Evolutionary conservation across 2,113 vertebrate genomes (phyloP).

Genomic region (Callocephalon fimbriatum): DNA sequence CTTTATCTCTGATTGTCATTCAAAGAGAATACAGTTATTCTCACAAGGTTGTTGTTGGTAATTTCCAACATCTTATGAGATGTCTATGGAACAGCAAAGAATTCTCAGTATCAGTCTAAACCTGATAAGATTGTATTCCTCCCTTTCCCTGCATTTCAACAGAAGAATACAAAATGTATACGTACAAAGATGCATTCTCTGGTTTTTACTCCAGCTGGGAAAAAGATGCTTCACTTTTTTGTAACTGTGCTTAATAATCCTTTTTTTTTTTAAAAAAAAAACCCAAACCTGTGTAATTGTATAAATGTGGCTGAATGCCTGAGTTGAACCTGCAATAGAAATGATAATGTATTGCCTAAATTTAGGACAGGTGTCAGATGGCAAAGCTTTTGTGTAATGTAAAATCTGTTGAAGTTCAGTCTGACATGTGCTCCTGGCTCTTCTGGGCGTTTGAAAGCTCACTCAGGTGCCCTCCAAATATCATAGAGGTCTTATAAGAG

Average conservation of each 20-base stretch:
- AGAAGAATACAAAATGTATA: background rate
- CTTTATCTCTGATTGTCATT: background rate
- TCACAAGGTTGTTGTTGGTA: background rate
- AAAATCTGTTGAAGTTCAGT: background rate
- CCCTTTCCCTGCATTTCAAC: background rate
- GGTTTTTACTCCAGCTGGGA: background rate
- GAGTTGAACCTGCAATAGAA: background rate
- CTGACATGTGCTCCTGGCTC: background rate
- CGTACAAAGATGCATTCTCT: background rate
- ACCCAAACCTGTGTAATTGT: background rate
- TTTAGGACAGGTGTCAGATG: background rate
- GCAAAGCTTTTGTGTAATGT: background rate
- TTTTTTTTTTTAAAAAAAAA: background rate
- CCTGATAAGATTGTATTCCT: background rate
- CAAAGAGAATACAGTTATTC: background rate
- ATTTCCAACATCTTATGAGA: background rate
- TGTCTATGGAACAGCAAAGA: background rate
- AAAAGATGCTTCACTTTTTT: background rate
- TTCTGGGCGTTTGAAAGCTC: background rate
- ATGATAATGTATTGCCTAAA: background rate
- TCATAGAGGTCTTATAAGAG: background rate
- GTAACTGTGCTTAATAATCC: background rate
- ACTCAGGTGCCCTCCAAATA: background rate
- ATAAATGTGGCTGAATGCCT: background rate
- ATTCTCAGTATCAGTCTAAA: background rate